Evolutionary conservation across 2,888 invertebrate species (phyloP).

Genomic region (Brenthis daphne): DNA sequence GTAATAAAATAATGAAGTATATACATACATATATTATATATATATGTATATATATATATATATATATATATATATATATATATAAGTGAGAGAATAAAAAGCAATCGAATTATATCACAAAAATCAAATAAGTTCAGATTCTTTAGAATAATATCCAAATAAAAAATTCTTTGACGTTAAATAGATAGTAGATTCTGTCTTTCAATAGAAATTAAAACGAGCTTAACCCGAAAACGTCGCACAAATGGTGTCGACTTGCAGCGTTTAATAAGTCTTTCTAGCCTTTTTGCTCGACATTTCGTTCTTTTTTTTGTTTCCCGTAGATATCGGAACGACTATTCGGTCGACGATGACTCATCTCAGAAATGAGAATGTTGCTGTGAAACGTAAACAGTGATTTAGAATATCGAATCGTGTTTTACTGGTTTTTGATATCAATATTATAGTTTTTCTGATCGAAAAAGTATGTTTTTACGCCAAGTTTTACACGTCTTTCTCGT

Average conservation of each 20-base stretch:
- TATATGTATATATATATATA: too few species aligned
- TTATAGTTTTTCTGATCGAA: conserved; percentile 15
- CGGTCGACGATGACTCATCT: conserved; percentile 28
- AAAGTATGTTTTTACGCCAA: conserved; percentile 8
- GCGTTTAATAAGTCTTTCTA: conserved; percentile 21
- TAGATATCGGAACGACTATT: conserved; percentile 30
- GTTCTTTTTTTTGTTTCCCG: conserved; percentile 17
- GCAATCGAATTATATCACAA: too few species aligned
- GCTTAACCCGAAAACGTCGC: conserved; percentile 8
- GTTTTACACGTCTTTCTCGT: conserved; percentile 16
- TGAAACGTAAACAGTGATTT: conserved; percentile 27
- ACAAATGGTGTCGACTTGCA: conserved; percentile 18
- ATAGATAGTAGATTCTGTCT: neutral
- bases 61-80: too few species aligned
- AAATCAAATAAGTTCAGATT: too few species aligned
- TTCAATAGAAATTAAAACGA: conserved; percentile 9
- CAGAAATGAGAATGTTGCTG: conserved; percentile 27
- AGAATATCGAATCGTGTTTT: conserved; percentile 26
- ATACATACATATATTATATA: too few species aligned
- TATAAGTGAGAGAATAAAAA: too few species aligned
- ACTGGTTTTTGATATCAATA: conserved; percentile 24
- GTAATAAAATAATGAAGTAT: too few species aligned
- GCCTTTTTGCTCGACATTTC: conserved; percentile 13
- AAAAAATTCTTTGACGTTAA: neutral
- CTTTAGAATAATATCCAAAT: too few species aligned